A percentile compares a stretch with the other conserved stretches of the same genome.
Evolutionary conservation across 2,113 vertebrate species (phyloP).

Genomic region (Brevimyrus niger): DNA sequence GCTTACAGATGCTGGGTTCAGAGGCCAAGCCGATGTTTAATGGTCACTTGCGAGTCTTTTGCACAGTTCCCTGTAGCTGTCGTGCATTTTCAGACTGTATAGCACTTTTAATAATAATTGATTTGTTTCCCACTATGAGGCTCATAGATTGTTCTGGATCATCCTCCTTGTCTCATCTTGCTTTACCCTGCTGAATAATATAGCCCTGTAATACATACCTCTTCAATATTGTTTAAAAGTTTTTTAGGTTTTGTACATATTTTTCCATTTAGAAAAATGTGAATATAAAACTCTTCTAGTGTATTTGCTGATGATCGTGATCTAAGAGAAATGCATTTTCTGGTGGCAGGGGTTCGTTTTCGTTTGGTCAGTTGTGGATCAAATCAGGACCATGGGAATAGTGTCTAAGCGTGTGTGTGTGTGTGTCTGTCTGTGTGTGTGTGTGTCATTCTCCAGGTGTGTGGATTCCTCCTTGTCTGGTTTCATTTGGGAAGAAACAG

Average conservation of each 20-base stretch:
- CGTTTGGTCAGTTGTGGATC: neutral
- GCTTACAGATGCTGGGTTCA: slow-evolving; percentile 4
- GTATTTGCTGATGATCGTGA: neutral
- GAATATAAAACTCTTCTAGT: neutral
- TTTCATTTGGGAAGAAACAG: slow-evolving; percentile 3
- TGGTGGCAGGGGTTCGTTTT: neutral
- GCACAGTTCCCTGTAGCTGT: neutral
- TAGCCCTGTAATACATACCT: neutral
- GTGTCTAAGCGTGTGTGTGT: neutral
- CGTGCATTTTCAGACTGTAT: neutral
- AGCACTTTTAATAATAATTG: neutral
- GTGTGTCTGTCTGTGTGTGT: slow-evolving; percentile 5
- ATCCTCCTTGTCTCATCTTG: neutral
- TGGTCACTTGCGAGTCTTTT: neutral
- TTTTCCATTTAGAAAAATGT: slow-evolving; percentile 1
- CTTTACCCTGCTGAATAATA: neutral
- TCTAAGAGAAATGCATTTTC: neutral
- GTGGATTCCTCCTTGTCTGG: neutral
- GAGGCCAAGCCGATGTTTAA: neutral
- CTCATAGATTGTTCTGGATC: neutral
- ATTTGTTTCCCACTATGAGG: neutral
- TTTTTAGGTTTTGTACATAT: neutral
- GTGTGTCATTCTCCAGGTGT: neutral
- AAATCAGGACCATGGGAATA: neutral
- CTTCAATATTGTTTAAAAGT: neutral